Evolutionary conservation across 2,888 invertebrate species (phyloP).

Genomic region (Brachyptera putata): DNA sequence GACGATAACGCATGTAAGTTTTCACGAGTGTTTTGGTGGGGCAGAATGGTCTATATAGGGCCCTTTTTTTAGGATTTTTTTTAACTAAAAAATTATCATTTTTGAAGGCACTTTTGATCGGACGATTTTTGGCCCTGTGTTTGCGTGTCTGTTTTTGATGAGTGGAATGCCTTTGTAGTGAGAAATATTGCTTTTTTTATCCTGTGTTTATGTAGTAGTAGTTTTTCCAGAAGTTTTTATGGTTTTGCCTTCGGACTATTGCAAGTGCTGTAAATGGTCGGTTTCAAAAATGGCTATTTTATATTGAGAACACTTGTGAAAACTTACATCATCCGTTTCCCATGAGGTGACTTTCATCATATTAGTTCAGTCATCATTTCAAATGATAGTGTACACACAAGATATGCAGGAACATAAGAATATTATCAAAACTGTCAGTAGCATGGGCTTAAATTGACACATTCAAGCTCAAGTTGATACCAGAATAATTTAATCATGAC

Average conservation of each 20-base stretch:
- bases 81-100: slow-evolving; percentile 69
- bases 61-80: slow-evolving; percentile 65
- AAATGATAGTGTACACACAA: too few relatives aligned
- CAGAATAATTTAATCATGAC: too few relatives aligned
- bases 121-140: slow-evolving; percentile 90
- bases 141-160: slow-evolving; percentile 41
- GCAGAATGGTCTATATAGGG: slow-evolving; percentile 80
- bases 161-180: slow-evolving; percentile 37
- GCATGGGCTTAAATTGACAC: slow-evolving; percentile 9
- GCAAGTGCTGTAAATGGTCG: slow-evolving; percentile 45
- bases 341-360: background rate
- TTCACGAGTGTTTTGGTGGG: slow-evolving; percentile 54
- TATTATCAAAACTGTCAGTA: too few relatives aligned
- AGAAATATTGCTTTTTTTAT: slow-evolving; percentile 13
- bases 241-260: slow-evolving; percentile 83
- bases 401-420: too few relatives aligned
- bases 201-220: slow-evolving; percentile 7
- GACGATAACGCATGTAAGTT: slow-evolving; percentile 23
- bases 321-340: slow-evolving; percentile 24
- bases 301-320: slow-evolving; percentile 57
- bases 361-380: too few relatives aligned
- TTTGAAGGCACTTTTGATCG: slow-evolving; percentile 93
- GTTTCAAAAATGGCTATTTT: slow-evolving; percentile 58
- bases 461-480: too few relatives aligned
- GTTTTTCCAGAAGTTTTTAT: slow-evolving; percentile 40